Conservation (phyloP, 1,140 invertebrate species). For the Pristionchus pacificus region DNA sequence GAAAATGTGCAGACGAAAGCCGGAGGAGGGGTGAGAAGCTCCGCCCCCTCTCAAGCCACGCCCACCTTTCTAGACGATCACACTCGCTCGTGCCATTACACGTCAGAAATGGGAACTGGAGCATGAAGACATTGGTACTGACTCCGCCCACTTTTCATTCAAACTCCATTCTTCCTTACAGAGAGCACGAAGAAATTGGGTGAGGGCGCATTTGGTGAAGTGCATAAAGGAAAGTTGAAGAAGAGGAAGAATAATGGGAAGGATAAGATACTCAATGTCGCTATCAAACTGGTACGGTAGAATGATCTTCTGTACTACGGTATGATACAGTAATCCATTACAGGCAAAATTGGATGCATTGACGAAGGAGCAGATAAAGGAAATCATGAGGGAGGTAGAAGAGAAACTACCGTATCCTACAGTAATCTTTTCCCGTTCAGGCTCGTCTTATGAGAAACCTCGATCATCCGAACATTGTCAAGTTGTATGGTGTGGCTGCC, state of each 20-base stretch:
- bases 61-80: neutral
- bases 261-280: slow-evolving; percentile 3
- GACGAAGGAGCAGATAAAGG: slow-evolving; percentile 76
- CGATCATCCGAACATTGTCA: slow-evolving; percentile 97
- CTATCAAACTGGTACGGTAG: neutral
- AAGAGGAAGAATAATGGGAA: slow-evolving; percentile 17
- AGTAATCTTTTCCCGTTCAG: too few species aligned
- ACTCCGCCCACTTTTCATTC: slow-evolving; percentile 4
- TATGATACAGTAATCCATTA: too few species aligned
- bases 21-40: too few species aligned
- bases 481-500: slow-evolving; percentile 93
- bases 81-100: too few species aligned
- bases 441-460: slow-evolving; percentile 96
- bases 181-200: slow-evolving; percentile 15
- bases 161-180: too few species aligned
- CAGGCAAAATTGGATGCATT: slow-evolving; percentile 74
- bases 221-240: slow-evolving; percentile 12
- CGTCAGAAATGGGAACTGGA: neutral
- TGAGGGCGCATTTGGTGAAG: slow-evolving; percentile 21
- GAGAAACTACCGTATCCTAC: slow-evolving; percentile 67
- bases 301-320: too few species aligned
- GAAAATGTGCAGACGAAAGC: neutral
- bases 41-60: neutral
- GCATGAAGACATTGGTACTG: slow-evolving; percentile 11
- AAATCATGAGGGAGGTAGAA: slow-evolving; percentile 82